Conservation (phyloP, 2,888 invertebrate species). For the Heteromyza rotundicornis region DNA sequence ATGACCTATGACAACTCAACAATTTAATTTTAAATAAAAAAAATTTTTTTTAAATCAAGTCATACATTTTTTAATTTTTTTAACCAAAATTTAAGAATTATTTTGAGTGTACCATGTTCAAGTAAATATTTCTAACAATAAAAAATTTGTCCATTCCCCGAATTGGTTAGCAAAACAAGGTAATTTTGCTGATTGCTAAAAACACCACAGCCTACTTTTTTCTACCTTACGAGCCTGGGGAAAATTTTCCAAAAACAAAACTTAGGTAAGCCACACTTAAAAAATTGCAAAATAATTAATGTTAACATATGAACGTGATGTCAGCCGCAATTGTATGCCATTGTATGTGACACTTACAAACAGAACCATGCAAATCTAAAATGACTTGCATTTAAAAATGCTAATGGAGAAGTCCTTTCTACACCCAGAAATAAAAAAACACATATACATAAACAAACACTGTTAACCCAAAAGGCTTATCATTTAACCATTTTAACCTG, state of each 20-base stretch:
- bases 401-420: neutral
- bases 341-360: neutral
- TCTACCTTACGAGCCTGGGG: no score
- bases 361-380: neutral
- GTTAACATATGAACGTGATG: neutral
- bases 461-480: slow-evolving; percentile 52
- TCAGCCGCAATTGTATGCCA: neutral
- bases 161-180: no score
- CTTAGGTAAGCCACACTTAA: neutral
- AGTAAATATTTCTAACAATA: no score
- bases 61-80: no score
- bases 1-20: no score
- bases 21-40: no score
- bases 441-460: slow-evolving; percentile 18
- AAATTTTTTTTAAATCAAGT: no score
- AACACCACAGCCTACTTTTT: neutral
- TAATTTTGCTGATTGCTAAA: slow-evolving; percentile 1
- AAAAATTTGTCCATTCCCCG: no score
- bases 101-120: no score
- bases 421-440: neutral
- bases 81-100: no score
- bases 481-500: slow-evolving; percentile 52
- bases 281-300: slow-evolving; percentile 1
- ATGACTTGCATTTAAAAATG: neutral
- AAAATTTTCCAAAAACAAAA: neutral